A percentile compares a stretch with the other conserved stretches of the same genome.
Conservation (phyloP, 2,113 vertebrate species). For the Opisthocomus hoazin region DNA sequence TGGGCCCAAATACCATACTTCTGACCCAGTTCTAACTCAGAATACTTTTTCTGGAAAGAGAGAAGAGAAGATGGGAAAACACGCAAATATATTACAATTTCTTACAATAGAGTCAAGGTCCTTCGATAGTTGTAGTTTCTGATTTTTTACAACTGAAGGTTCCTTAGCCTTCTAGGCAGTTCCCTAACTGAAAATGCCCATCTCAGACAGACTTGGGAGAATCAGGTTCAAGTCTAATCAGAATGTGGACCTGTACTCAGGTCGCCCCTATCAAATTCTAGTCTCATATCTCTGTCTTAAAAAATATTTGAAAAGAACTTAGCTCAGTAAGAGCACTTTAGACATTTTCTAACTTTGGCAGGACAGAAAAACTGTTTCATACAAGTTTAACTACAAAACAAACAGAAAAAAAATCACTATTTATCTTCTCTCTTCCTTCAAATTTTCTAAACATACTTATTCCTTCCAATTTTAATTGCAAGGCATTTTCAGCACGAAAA, state of each 20-base stretch:
- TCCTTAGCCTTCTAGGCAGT: background rate
- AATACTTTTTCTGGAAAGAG: background rate
- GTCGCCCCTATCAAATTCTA: background rate
- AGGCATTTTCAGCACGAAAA: background rate
- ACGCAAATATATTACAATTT: background rate
- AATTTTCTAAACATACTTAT: background rate
- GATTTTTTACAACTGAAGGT: background rate
- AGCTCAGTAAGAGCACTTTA: background rate
- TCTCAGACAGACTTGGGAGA: background rate
- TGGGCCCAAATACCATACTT: background rate
- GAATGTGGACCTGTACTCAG: rapidly evolving
- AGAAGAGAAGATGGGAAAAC: background rate
- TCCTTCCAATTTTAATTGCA: background rate
- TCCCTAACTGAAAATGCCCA: background rate
- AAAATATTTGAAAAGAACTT: background rate
- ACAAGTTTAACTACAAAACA: background rate
- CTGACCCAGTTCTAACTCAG: background rate
- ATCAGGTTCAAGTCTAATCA: background rate
- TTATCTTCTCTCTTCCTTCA: background rate
- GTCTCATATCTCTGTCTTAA: background rate
- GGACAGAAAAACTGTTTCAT: background rate
- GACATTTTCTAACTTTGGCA: background rate
- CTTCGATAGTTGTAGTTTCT: background rate
- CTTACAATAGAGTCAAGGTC: background rate
- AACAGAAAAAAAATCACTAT: background rate